Percentiles rank a stretch among this genome's conserved stretches.
phyloP scores from a whole-genome alignment of 2,113 vertebrate genomes.

The Calonectris borealis region DNA sequence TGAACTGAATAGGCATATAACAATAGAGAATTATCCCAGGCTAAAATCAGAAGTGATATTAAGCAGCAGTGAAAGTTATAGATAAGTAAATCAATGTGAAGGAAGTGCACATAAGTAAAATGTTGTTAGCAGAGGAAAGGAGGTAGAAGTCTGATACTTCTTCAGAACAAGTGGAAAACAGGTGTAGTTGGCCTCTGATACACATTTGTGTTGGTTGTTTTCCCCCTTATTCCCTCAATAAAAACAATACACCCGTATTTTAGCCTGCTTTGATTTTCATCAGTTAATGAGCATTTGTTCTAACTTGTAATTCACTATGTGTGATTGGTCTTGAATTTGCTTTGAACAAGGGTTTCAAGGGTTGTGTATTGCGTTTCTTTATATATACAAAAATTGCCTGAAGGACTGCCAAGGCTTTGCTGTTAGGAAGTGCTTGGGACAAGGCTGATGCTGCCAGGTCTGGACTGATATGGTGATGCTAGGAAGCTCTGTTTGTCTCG shows the following conservation, averaged over 20 bases:
- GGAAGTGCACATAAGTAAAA: background rate
- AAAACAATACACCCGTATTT: background rate
- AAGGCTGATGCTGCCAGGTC: background rate
- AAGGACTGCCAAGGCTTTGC: background rate
- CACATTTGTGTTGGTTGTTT: background rate
- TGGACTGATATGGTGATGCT: accelerated
- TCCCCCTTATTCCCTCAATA: background rate
- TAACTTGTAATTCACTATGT: background rate
- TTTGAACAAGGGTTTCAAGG: background rate
- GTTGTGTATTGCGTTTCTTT: background rate
- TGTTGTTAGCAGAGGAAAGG: background rate
- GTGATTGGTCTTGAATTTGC: background rate
- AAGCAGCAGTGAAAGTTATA: background rate
- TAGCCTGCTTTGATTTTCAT: background rate
- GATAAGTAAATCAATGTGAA: background rate
- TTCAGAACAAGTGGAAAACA: background rate
- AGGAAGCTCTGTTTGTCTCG: background rate
- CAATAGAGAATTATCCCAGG: background rate
- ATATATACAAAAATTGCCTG: background rate
- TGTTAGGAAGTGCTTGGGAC: background rate
- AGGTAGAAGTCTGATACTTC: background rate
- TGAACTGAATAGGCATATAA: background rate
- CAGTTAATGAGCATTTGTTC: background rate
- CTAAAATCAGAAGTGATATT: background rate
- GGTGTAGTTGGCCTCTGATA: accelerated